Conservation (phyloP, 2,797 vertebrate species). For the Coreius guichenoti region DNA sequence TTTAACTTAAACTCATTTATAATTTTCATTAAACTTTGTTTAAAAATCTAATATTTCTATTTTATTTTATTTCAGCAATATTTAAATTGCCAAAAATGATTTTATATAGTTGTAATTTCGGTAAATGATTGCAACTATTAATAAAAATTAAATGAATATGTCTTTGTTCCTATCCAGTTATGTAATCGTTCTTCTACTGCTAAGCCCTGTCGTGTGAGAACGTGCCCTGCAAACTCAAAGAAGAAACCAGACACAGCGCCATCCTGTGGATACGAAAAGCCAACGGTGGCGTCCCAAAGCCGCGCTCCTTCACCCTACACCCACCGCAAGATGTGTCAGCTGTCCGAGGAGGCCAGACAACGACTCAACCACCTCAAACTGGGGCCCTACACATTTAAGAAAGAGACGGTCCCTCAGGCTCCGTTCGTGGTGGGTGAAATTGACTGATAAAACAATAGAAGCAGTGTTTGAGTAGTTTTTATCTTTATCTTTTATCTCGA, state of each 20-base stretch:
- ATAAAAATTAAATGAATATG: neutral
- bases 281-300: constrained; percentile 88
- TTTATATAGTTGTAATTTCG: neutral
- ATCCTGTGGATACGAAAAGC: constrained; percentile 81
- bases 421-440: constrained; percentile 85
- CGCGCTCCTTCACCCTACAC: constrained; percentile 95
- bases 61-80: neutral
- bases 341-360: constrained; percentile 85
- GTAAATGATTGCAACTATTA: neutral
- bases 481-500: no score
- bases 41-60: neutral
- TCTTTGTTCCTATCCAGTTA: constrained; percentile 30
- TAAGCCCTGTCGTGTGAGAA: constrained; percentile 16
- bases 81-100: neutral
- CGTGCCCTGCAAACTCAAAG: constrained; percentile 27
- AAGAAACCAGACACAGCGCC: constrained; percentile 4
- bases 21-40: neutral
- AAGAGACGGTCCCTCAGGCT: constrained; percentile 83
- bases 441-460: neutral
- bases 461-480: neutral
- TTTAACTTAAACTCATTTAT: neutral
- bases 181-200: neutral
- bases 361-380: constrained; percentile 89
- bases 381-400: constrained; percentile 93
- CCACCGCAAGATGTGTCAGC: constrained; percentile 93